Conservation (phyloP, 2,888 invertebrate genomes). For the Nycteola revayana region DNA sequence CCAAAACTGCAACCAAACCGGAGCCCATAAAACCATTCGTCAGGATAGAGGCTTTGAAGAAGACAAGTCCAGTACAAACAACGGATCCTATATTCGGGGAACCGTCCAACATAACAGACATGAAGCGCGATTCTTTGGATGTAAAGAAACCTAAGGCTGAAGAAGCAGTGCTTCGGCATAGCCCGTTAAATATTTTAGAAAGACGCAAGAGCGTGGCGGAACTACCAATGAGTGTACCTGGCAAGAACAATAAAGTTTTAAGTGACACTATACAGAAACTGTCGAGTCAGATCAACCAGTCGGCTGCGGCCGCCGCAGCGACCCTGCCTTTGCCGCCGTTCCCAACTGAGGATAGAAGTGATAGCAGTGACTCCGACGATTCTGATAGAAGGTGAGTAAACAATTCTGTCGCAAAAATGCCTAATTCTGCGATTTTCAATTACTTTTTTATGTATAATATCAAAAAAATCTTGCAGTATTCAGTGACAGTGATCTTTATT, state of each 20-base stretch:
- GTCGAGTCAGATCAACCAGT: conserved; percentile 76
- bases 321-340: conserved; percentile 59
- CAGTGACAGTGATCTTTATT: conserved; percentile 1
- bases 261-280: conserved; percentile 85
- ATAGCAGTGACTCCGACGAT: conserved; percentile 74
- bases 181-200: conserved; percentile 65
- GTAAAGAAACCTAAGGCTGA: conserved; percentile 62
- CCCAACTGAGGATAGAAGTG: conserved; percentile 63
- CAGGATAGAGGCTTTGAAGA: conserved; percentile 52
- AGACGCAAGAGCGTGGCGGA: conserved; percentile 71
- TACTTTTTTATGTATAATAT: background rate
- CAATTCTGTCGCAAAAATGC: too few relatives aligned
- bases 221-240: conserved; percentile 56
- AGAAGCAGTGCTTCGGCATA: conserved; percentile 59
- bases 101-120: conserved; percentile 58
- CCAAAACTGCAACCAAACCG: conserved; percentile 34
- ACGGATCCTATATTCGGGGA: conserved; percentile 67
- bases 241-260: conserved; percentile 82
- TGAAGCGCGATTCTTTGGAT: conserved; percentile 56
- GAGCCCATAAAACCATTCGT: conserved; percentile 41
- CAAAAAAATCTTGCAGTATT: conserved; percentile 8
- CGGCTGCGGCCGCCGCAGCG: conserved; percentile 54
- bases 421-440: too few relatives aligned
- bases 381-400: conserved; percentile 65
- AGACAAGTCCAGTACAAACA: conserved; percentile 45